Conservation (phyloP, 1,140 invertebrate genomes). For the Tribolium madens region DNA sequence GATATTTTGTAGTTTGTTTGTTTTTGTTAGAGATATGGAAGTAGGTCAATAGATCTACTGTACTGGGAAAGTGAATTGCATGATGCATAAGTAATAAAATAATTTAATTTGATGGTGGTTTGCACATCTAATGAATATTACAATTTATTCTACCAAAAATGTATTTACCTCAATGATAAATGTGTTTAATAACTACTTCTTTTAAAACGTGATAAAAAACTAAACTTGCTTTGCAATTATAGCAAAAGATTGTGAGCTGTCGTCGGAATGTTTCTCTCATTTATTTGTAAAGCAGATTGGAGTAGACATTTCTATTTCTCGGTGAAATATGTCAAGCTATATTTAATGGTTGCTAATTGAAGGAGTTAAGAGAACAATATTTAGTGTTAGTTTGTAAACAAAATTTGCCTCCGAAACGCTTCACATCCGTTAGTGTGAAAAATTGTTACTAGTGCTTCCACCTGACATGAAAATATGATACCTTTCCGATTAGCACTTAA, state of each 20-base stretch:
- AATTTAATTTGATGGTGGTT: not conserved
- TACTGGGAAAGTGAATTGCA: not conserved
- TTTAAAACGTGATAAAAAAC: too few species aligned
- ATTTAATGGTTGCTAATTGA: not conserved
- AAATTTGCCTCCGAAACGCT: not conserved
- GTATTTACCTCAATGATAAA: too few species aligned
- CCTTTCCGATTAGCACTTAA: conserved; percentile 13
- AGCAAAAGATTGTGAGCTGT: not conserved
- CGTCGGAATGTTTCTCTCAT: not conserved
- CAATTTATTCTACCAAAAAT: not conserved
- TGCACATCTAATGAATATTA: not conserved
- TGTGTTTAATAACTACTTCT: too few species aligned
- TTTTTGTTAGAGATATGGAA: not conserved
- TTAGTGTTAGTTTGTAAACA: not conserved
- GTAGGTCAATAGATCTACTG: not conserved
- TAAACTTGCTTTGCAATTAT: not conserved
- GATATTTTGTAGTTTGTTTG: not conserved
- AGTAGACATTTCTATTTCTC: not conserved
- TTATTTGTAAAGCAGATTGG: not conserved
- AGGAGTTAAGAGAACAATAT: not conserved
- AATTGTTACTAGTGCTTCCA: not conserved
- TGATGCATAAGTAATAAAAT: not conserved
- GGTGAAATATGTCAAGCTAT: not conserved
- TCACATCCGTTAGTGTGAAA: not conserved
- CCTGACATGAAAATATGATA: conserved; percentile 19